Evolutionary conservation across 2,888 invertebrate genomes (phyloP), one percentile per base, ranked within the genome.

Genomic region (Drosophila merina): DNA sequence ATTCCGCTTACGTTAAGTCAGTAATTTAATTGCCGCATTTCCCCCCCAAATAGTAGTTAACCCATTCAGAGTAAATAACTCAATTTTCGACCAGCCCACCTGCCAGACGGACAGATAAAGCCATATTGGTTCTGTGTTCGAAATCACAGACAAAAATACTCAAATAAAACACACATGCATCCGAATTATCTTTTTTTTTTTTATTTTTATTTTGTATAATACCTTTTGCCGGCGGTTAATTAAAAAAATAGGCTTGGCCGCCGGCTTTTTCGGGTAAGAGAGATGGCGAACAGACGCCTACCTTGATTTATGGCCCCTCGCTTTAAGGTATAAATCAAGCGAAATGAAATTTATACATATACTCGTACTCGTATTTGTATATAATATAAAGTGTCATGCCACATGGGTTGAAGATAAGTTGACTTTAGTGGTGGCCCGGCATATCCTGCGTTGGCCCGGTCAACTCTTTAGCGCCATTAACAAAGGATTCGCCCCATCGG

Each of bases 391-490:
- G 42, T 63, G 72, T 56, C 64, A 70, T 56, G 40, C 28, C 36
- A 52, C 31, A 6, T 48, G 25, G 44, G n/a, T 42, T 62, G 40
- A 40, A 5, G n/a, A 31, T 45, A 38, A 38, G 31, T 67, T 67
- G 63, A 54, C 55, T 57, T 47, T 20, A 30, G 25, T 8, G 31
- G 44, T n/a, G 31, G 63, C 63, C 63, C 38, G 44, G 44, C 44
- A 8, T 20, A 8, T 26, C 47, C 14, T 57, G 48, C 44, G 59
- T n/a, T 26, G 42, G 42, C 8, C 42, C 54, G 74, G 72, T 72
- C 87, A 78, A 86, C 80, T 82, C 88, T 88, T 82, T 88, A 83
- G 86, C 86, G 67, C 75, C 88, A 86, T 88, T 88, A 86, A 88
- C 82, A 83, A 83, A 88, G 80, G 84, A 75, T 70, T 64, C 51